phyloP scores from a whole-genome alignment of 2,797 vertebrate genomes.

The Ibycter americanus region DNA sequence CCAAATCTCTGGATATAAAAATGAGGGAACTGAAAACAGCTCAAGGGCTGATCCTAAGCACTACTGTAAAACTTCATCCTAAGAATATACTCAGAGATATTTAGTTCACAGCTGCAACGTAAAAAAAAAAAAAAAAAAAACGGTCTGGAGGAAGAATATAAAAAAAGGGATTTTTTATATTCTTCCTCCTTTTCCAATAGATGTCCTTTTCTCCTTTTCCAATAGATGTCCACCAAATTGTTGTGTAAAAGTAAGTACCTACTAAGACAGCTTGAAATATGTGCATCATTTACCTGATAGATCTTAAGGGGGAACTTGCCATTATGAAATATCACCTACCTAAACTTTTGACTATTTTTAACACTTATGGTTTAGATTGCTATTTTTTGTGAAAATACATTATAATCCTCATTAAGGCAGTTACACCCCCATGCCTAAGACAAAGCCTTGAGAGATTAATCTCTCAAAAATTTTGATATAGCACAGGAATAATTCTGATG shows the following conservation, averaged over 20 bases:
- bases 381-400: conserved; percentile 21
- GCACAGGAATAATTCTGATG: background rate
- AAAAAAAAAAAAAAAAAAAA: background rate
- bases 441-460: conserved; percentile 9
- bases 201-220: background rate
- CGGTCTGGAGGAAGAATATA: no score
- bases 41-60: background rate
- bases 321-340: conserved; percentile 34
- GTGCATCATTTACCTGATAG: conserved; percentile 31
- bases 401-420: conserved; percentile 9
- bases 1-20: background rate
- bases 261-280: conserved; percentile 44
- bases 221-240: background rate
- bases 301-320: conserved; percentile 30
- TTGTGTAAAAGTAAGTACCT: background rate
- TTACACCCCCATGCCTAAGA: conserved; percentile 5
- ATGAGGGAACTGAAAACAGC: background rate
- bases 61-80: background rate
- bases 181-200: background rate
- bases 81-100: background rate
- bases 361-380: background rate
- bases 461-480: background rate
- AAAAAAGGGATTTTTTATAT: no score
- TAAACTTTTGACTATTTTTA: conserved; percentile 24
- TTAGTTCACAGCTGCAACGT: background rate